Evolutionary conservation across 2,888 invertebrate species (phyloP).

Genomic region (Patella caerulea): DNA sequence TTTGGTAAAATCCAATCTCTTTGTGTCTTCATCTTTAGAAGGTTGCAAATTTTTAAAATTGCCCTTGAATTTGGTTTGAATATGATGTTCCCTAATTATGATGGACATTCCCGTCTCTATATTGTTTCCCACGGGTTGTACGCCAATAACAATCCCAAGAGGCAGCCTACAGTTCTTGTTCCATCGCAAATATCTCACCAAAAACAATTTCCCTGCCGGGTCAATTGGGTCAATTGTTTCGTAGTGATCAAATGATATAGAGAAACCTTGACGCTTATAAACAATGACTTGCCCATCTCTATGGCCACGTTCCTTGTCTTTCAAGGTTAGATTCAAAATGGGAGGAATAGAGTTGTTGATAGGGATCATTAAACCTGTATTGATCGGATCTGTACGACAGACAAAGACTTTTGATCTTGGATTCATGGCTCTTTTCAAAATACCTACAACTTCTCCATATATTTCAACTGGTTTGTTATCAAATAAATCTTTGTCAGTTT

Average conservation of each 20-base stretch:
- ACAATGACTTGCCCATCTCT: conserved; percentile 52
- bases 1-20: conserved; percentile 45
- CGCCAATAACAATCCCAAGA: conserved; percentile 62
- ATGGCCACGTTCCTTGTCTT: conserved; percentile 17
- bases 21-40: conserved; percentile 8
- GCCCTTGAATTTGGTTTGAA: conserved; percentile 45
- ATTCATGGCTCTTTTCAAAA: conserved; percentile 54
- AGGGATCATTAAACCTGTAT: conserved; percentile 60
- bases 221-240: conserved; percentile 50
- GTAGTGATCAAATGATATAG: conserved; percentile 52
- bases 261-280: conserved; percentile 15
- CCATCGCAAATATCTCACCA: conserved; percentile 64
- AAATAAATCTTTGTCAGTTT: conserved; percentile 24
- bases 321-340: conserved; percentile 54
- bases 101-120: conserved; percentile 49
- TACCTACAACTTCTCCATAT: conserved; percentile 58
- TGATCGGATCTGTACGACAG: conserved; percentile 56
- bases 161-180: conserved; percentile 53
- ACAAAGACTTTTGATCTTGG: conserved; percentile 55
- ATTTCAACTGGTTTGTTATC: conserved; percentile 18
- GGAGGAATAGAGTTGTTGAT: conserved; percentile 55
- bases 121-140: conserved; percentile 47
- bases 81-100: conserved; percentile 56
- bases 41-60: conserved; percentile 15
- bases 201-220: conserved; percentile 55